Conservation (phyloP, 23 tunicate genomes). For the Trididemnum clinides region DNA sequence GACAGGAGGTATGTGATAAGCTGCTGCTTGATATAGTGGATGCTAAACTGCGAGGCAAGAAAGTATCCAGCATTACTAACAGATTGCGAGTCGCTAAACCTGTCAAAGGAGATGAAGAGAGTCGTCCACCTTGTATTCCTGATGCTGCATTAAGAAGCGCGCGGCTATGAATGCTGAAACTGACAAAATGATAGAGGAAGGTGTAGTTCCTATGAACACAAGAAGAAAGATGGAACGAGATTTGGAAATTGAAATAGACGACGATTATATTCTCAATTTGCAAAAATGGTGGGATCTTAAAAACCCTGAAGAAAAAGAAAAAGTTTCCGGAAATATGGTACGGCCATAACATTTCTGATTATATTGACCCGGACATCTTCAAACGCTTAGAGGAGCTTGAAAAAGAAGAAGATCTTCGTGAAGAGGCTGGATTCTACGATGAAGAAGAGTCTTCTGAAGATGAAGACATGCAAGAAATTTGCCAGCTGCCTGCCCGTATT, state of each 20-base stretch:
- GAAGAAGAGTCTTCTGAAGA: constrained; percentile 86
- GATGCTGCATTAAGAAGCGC: constrained; percentile 62
- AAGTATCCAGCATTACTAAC: constrained; percentile 63
- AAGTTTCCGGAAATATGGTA: constrained; percentile 92
- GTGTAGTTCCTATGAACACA: constrained; percentile 49
- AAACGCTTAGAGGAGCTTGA: constrained; percentile 70
- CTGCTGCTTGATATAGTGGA: constrained; percentile 91
- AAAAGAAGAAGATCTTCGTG: constrained; percentile 81
- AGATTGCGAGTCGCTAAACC: constrained; percentile 87
- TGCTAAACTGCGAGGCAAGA: constrained; percentile 87
- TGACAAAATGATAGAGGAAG: constrained; percentile 43
- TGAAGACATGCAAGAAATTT: constrained; percentile 89
- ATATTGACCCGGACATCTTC: constrained; percentile 90
- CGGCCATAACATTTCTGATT: constrained; percentile 92
- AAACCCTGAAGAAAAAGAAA: constrained; percentile 87
- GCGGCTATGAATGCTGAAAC: constrained; percentile 59
- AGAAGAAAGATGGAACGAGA: constrained; percentile 83
- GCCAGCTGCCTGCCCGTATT: constrained; percentile 79
- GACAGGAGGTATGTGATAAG: constrained; percentile 96
- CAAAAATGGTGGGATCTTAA: constrained; percentile 98
- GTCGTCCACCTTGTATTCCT: constrained; percentile 87
- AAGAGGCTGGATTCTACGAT: constrained; percentile 91
- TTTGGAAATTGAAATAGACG: constrained; percentile 90
- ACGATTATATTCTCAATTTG: constrained; percentile 82
- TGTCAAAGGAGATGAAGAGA: constrained; percentile 76